Percentiles rank a stretch among this genome's conserved stretches.
Evolutionary conservation across 2,797 vertebrate species (phyloP).

Genomic region (Coranthus polyacanthus): DNA sequence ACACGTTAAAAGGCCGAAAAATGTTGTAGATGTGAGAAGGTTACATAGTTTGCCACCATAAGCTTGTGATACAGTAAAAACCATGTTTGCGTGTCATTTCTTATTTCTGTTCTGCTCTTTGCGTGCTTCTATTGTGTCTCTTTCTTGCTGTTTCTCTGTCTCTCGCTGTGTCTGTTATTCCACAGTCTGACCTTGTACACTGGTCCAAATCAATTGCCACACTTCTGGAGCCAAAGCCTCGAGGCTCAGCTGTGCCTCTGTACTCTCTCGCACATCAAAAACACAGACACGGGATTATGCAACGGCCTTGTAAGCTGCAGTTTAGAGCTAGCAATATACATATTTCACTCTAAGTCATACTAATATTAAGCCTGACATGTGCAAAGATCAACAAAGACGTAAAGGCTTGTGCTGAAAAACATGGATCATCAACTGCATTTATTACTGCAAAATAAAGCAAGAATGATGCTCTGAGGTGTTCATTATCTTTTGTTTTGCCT

Average conservation of each 20-base stretch:
- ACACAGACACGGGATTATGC: conserved; percentile 44
- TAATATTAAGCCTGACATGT: conserved; percentile 6
- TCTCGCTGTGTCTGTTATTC: conserved; percentile 24
- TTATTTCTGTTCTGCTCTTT: background rate
- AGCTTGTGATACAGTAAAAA: background rate
- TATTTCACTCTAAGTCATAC: conserved; percentile 31
- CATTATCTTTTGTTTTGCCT: too few relatives aligned
- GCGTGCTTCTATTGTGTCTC: background rate
- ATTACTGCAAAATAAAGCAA: background rate
- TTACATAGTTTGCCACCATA: background rate
- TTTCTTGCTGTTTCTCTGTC: conserved; percentile 7
- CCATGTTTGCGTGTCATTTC: background rate
- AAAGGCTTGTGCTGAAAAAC: background rate
- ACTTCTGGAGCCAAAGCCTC: conserved; percentile 58
- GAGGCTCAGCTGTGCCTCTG: conserved; percentile 56
- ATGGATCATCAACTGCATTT: background rate
- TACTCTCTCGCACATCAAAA: conserved; percentile 51
- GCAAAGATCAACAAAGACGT: conserved; percentile 10
- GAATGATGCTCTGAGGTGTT: background rate
- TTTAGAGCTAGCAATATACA: conserved; percentile 39
- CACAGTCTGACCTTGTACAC: conserved; percentile 57
- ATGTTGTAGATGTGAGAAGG: background rate
- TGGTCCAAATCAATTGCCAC: conserved; percentile 73
- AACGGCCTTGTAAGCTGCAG: conserved; percentile 15
- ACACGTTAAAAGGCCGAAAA: too few relatives aligned